A percentile compares a stretch with the other conserved stretches of the same genome.
Conservation (phyloP, 1,140 invertebrate species). For the Eulimnadia texana region DNA sequence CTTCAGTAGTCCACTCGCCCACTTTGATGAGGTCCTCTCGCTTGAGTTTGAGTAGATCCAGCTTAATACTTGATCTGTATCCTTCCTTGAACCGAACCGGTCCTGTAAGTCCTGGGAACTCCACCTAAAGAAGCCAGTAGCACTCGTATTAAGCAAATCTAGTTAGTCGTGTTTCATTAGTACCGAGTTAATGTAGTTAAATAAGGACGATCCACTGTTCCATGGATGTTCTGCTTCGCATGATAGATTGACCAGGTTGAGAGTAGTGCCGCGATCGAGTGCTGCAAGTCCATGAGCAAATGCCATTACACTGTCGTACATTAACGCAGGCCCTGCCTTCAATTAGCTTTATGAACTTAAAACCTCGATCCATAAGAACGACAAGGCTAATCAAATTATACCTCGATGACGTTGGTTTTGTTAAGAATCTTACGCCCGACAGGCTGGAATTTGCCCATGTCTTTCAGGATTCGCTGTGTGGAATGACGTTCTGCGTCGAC, state of each 20-base stretch:
- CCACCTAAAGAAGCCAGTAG: conserved; percentile 36
- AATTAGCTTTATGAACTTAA: neutral
- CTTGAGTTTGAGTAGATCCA: conserved; percentile 70
- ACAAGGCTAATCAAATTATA: conserved; percentile 26
- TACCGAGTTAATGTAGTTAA: conserved; percentile 84
- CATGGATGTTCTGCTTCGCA: conserved; percentile 69
- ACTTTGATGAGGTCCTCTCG: conserved; percentile 60
- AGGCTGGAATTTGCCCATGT: conserved; percentile 78
- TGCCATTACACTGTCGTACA: conserved; percentile 80
- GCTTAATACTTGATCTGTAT: conserved; percentile 60
- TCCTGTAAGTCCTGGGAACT: conserved; percentile 69
- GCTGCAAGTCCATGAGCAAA: conserved; percentile 64
- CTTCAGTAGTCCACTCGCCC: conserved; percentile 59
- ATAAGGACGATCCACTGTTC: conserved; percentile 67
- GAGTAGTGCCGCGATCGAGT: conserved; percentile 45
- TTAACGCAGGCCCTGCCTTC: conserved; percentile 80
- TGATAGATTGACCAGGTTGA: conserved; percentile 58
- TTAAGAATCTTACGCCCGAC: conserved; percentile 65
- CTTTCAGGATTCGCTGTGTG: conserved; percentile 56
- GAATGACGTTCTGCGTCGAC: conserved; percentile 62
- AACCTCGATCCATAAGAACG: neutral
- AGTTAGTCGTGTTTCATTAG: neutral
- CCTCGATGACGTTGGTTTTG: conserved; percentile 52
- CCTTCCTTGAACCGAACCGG: conserved; percentile 74
- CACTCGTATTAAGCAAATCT: neutral